These are phyloP conservation scores for Henricia sp. DNA, from an alignment of 53 echinoderm and acorn worm genomes.

Conservation along the genomic window DNA sequence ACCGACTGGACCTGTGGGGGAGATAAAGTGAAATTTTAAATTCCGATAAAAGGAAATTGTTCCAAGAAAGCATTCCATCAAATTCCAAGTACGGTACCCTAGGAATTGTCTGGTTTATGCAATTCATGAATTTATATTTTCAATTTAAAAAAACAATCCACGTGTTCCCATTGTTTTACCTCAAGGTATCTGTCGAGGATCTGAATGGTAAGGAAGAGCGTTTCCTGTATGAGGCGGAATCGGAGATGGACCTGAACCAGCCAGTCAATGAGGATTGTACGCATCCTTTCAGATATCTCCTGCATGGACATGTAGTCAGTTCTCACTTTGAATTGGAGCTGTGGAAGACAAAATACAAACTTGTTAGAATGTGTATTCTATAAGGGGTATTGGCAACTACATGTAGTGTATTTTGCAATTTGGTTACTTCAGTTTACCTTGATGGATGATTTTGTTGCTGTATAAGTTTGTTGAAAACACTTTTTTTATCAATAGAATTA, in stretches of 20 bases:
- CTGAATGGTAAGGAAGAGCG: constrained; percentile 91
- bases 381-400: no score
- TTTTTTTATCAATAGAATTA: no score
- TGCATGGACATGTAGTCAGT: constrained; percentile 79
- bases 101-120: not conserved
- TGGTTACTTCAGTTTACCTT: no score
- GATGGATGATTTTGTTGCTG: no score
- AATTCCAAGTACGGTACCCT: no score
- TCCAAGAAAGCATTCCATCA: no score
- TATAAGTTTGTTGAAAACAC: no score
- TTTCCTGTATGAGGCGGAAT: constrained; percentile 94
- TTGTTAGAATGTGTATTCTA: not conserved
- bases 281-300: constrained; percentile 80
- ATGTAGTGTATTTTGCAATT: no score
- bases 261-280: constrained; percentile 93
- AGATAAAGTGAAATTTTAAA: no score
- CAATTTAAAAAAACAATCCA: no score
- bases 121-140: not conserved
- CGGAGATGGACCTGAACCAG: constrained; percentile 93
- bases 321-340: constrained; percentile 74
- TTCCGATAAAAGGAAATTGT: no score
- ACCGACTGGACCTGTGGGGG: constrained; percentile 75
- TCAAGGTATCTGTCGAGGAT: constrained; percentile 90
- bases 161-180: constrained; percentile 29
- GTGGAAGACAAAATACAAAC: not conserved